A percentile compares a stretch with the other conserved stretches of the same genome.
These are phyloP conservation scores for Pyrgus malvae DNA, from an alignment of 2,888 invertebrate genomes.

Conservation along the genomic window DNA sequence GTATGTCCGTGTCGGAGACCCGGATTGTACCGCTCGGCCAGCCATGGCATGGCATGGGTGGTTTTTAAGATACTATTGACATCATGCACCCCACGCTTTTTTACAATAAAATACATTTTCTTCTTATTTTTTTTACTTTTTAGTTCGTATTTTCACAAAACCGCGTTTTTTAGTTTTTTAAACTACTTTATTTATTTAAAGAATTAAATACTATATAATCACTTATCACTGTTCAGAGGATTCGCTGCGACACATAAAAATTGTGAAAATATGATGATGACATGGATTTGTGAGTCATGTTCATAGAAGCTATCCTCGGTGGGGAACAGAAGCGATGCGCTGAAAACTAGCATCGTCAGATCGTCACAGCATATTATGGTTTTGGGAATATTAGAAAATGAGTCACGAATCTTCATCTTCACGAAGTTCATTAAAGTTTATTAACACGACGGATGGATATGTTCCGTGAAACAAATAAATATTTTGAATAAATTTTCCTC, in stretches of 20 bases:
- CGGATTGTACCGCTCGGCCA: no score
- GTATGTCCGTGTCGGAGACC: no score
- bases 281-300: constrained; percentile 7
- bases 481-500: constrained; percentile 1
- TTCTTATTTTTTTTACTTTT: no score
- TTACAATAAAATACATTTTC: no score
- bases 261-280: background rate
- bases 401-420: background rate
- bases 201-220: no score
- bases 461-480: background rate
- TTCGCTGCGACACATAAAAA: constrained; percentile 10
- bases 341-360: constrained; percentile 10
- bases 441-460: constrained; percentile 5
- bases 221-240: constrained; percentile 1
- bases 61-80: no score
- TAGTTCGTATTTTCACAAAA: no score
- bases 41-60: no score
- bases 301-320: background rate
- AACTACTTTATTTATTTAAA: no score
- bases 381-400: background rate
- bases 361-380: background rate
- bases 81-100: no score
- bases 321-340: background rate
- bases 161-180: no score
- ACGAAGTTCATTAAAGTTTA: constrained; percentile 26